phyloP scores from a whole-genome alignment of 2,888 invertebrate genomes.

The Griposia aprilina region DNA sequence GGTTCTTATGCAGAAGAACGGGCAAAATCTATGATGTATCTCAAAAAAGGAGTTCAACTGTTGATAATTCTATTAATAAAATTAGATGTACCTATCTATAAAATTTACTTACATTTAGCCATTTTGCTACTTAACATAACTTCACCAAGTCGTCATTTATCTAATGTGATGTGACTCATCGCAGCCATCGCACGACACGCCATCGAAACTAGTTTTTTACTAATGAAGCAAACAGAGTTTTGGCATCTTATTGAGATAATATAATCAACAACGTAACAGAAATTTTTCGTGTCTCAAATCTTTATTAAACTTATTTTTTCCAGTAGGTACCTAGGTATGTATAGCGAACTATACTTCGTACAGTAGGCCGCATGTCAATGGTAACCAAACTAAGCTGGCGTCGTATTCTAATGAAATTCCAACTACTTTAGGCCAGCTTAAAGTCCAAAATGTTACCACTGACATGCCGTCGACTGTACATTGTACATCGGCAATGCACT shows the following conservation, averaged over 20 bases:
- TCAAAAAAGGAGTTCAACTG: neutral
- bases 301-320: too few species aligned
- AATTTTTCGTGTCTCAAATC: too few species aligned
- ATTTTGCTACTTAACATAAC: neutral
- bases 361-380: too few species aligned
- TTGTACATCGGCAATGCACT: neutral
- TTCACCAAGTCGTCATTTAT: neutral
- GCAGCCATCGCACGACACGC: neutral
- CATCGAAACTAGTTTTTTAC: slow-evolving; percentile 3
- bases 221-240: neutral
- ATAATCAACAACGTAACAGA: too few species aligned
- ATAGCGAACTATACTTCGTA: too few species aligned
- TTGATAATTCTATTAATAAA: neutral
- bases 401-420: too few species aligned
- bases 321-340: too few species aligned
- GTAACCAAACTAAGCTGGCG: too few species aligned
- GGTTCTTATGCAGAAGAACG: neutral
- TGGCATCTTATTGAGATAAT: too few species aligned
- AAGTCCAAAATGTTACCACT: too few species aligned
- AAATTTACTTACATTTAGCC: neutral
- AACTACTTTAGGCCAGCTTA: too few species aligned
- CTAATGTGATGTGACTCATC: neutral
- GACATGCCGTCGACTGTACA: neutral
- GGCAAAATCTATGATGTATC: neutral
- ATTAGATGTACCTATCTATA: too few species aligned